Conservation (phyloP, 2,888 invertebrate genomes). For the Odiellus spinosus region DNA sequence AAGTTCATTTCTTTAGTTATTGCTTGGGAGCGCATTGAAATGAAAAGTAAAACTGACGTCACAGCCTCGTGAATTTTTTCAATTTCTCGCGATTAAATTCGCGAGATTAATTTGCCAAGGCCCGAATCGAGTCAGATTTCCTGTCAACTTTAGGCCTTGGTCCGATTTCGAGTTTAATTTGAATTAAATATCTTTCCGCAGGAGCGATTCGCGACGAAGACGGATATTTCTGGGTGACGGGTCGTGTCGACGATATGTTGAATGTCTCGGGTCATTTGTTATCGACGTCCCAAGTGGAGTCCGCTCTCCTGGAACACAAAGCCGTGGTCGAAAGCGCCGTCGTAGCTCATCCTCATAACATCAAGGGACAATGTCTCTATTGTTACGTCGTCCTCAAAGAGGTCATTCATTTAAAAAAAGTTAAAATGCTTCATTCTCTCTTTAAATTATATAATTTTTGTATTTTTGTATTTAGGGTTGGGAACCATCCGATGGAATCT, state of each 20-base stretch:
- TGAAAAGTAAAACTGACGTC: no score
- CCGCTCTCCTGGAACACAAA: conserved; percentile 34
- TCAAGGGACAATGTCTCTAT: conserved; percentile 94
- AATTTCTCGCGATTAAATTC: no score
- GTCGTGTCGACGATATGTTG: conserved; percentile 94
- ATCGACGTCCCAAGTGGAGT: conserved; percentile 76
- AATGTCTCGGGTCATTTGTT: conserved; percentile 96
- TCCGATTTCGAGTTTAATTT: no score
- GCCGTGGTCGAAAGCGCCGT: conserved; percentile 86
- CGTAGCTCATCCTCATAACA: conserved; percentile 78
- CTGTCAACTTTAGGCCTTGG: no score
- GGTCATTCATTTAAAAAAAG: conserved; percentile 3
- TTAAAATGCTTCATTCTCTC: background rate
- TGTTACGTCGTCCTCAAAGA: conserved; percentile 81
- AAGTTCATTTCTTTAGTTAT: no score
- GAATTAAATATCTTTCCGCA: no score
- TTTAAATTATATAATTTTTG: background rate
- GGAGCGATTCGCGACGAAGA: conserved; percentile 81
- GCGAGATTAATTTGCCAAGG: no score
- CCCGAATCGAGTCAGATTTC: no score
- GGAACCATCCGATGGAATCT: conserved; percentile 23
- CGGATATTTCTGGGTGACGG: conserved; percentile 91
- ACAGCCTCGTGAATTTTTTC: no score
- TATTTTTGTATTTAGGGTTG: conserved; percentile 7
- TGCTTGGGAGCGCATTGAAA: no score